Base-by-base conservation (phyloP, 2,888 invertebrate species). In the Drosophila conformis region DNA sequence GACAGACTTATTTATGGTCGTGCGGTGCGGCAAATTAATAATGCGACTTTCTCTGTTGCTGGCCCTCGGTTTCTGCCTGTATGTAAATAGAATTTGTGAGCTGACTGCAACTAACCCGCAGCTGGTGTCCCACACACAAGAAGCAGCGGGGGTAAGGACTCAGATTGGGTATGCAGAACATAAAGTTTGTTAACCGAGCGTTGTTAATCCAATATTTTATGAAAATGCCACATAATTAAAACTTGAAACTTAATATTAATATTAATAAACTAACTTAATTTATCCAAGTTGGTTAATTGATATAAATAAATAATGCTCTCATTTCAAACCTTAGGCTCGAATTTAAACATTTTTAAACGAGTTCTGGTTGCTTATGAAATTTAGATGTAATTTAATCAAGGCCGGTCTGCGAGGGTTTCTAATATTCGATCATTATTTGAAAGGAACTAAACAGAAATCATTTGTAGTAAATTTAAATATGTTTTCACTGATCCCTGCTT, bases 11-110 rank as follows among this genome's bases (percentile, higher is more conserved):
- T 85, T 85, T 85, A 88, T 85, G 86, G 83, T 82, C 89, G 77
- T 89, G 87, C 76, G 85, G 85, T 83, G 87, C 76, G 75, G 87
- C 82, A 87, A 87, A 87, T 87, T 89, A 89, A 87, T 87, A 87
- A 89, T 89, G 79, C 80, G 83, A 81, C 79, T 85, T 82, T 81
- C 85, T 84, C 80, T 84, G 84, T 79, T 85, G 81, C 64, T 59
- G 76, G 60, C 67, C 36, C 54, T 51, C 29, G 52, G 18, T 49
- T 54, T 58, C 71, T 69, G 60, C 64, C 59, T 65, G 52, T 74
- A 84, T 88, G 82, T 78, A 83, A 89, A 87, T 84, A 71, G 63
- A 71, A 69, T 68, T 76, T 77, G 58, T 65, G 64, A 62, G 67
- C 57, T 66, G 56, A 69, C 60, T 80, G 75, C 67, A 76, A 56